phyloP scores from a whole-genome alignment of 2,113 vertebrate species.

The Apteryx mantelli region DNA sequence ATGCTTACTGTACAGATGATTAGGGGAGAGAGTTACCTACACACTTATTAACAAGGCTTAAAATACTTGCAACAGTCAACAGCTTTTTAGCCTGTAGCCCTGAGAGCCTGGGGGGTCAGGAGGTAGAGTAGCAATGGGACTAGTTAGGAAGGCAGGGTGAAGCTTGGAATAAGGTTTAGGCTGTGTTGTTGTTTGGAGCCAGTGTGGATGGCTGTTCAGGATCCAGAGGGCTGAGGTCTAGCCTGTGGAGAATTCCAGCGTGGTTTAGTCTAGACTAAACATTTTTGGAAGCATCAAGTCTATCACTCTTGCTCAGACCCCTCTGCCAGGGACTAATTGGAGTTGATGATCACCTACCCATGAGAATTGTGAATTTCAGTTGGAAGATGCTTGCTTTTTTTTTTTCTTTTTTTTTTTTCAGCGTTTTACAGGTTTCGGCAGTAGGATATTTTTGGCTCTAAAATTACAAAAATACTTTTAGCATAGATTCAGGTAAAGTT shows the following conservation, averaged over 20 bases:
- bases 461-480: constrained; percentile 56
- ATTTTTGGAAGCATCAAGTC: constrained; percentile 54
- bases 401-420: not conserved
- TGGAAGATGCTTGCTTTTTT: constrained; percentile 30
- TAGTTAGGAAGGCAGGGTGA: not conserved
- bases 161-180: not conserved
- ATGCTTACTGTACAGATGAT: not conserved
- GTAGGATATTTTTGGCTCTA: constrained; percentile 47
- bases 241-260: constrained; percentile 40
- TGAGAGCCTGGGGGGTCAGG: not conserved
- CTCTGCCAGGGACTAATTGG: constrained; percentile 73
- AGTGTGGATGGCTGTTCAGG: not conserved
- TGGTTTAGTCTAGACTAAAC: constrained; percentile 71
- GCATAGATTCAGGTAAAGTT: constrained; percentile 64
- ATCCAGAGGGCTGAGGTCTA: constrained; percentile 38
- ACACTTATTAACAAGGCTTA: not conserved
- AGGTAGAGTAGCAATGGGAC: not conserved
- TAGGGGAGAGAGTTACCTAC: not conserved
- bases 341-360: constrained; percentile 56
- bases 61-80: not conserved
- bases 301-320: constrained; percentile 1
- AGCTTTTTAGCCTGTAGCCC: not conserved
- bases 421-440: constrained; percentile 73
- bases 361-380: constrained; percentile 66
- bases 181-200: not conserved